Conservation (phyloP, 2,888 invertebrate genomes). For the Callinectes sapidus region DNA sequence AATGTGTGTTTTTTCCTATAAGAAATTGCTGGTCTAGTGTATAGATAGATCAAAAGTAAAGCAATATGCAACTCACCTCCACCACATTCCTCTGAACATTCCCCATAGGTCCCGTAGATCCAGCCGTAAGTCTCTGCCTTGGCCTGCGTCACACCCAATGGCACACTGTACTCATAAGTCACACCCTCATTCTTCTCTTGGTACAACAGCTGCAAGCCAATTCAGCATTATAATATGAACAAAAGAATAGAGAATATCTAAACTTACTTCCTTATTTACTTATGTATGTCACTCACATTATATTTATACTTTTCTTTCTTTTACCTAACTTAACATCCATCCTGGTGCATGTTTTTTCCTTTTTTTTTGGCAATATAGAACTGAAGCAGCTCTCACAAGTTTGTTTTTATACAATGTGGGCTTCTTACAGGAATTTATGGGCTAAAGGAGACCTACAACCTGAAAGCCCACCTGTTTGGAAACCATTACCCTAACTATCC, state of each 20-base stretch:
- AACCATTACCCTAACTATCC: too few species aligned
- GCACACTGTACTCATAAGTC: slow-evolving; percentile 92
- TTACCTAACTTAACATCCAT: neutral
- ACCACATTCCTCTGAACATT: slow-evolving; percentile 91
- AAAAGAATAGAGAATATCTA: neutral
- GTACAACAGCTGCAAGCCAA: slow-evolving; percentile 82
- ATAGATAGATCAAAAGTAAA: neutral
- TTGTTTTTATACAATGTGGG: too few species aligned
- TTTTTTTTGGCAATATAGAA: neutral
- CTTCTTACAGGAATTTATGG: too few species aligned
- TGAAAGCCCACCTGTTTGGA: too few species aligned
- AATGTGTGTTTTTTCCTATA: too few species aligned
- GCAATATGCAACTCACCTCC: slow-evolving; percentile 81
- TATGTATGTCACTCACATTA: neutral
- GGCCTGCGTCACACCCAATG: slow-evolving; percentile 82
- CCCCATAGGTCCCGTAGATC: slow-evolving; percentile 86
- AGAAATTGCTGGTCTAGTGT: too few species aligned
- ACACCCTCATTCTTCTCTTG: slow-evolving; percentile 91
- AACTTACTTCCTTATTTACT: neutral
- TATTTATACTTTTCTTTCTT: neutral
- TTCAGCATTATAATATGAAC: neutral
- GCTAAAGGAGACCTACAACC: too few species aligned
- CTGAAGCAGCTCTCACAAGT: neutral
- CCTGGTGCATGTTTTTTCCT: too few species aligned
- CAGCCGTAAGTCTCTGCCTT: slow-evolving; percentile 86